Evolutionary conservation across 2,888 invertebrate species (phyloP).

Genomic region (Hypolimnas misippus): DNA sequence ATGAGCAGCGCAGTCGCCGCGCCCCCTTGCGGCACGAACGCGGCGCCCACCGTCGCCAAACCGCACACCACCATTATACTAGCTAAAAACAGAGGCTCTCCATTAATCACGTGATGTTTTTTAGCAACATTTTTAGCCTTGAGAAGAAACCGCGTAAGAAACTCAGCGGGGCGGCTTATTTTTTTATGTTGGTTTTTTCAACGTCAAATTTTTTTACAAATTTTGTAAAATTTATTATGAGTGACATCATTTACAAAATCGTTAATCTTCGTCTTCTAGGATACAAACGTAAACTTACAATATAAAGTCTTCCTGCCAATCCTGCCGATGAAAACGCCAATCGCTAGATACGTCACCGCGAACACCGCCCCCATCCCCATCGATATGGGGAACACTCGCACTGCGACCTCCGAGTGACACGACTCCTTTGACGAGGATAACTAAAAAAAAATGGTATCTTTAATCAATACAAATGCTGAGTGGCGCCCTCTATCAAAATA

Average conservation of each 20-base stretch:
- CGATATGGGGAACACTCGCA: conserved; percentile 75
- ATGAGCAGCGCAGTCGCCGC: conserved; percentile 69
- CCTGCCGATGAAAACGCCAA: conserved; percentile 71
- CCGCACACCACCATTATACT: conserved; percentile 72
- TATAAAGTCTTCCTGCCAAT: conserved; percentile 71
- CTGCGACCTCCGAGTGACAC: conserved; percentile 64
- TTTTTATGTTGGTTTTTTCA: no score
- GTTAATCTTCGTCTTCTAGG: no score
- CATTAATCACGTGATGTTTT: no score
- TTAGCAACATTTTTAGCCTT: no score
- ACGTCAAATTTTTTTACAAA: no score
- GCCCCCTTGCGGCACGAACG: conserved; percentile 66
- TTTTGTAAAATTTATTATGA: no score
- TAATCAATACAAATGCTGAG: no score
- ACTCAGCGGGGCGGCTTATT: no score
- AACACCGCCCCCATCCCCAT: conserved; percentile 78
- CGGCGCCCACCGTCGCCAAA: conserved; percentile 63
- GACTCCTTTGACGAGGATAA: conserved; percentile 39
- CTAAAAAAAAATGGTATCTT: conserved; percentile 51
- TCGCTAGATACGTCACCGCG: conserved; percentile 73
- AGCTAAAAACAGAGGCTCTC: conserved; percentile 48
- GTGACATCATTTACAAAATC: no score
- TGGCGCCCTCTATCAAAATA: no score
- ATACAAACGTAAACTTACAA: no score
- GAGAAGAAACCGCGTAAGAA: no score